phyloP scores from a whole-genome alignment of 2,888 invertebrate species.

The Tipula unca region DNA sequence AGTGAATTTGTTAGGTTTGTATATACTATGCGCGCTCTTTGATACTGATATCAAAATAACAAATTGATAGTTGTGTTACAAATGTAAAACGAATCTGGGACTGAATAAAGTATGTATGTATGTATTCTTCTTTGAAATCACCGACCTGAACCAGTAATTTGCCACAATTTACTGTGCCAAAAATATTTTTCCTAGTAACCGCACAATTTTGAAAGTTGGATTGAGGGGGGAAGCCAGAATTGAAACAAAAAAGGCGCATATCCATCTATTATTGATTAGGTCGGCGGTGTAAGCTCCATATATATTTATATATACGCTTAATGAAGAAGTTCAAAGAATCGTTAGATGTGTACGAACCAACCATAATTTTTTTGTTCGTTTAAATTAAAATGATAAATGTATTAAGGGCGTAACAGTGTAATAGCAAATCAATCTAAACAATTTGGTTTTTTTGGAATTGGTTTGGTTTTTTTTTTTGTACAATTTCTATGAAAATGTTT shows the following conservation, averaged over 20 bases:
- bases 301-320: not conserved
- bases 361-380: not conserved
- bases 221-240: not conserved
- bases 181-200: not conserved
- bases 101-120: no score
- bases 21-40: not conserved
- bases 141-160: not conserved
- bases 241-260: not conserved
- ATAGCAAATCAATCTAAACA: slow-evolving; percentile 14
- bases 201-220: not conserved
- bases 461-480: not conserved
- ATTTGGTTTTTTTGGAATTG: not conserved
- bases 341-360: not conserved
- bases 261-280: not conserved
- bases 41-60: not conserved
- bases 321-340: slow-evolving; percentile 8
- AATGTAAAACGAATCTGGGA: no score
- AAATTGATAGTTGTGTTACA: no score
- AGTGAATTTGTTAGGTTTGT: not conserved
- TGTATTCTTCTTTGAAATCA: not conserved
- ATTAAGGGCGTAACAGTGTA: not conserved
- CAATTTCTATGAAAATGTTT: not conserved
- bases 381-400: slow-evolving; percentile 14
- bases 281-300: not conserved
- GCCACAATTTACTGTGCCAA: not conserved